Base-by-base conservation (phyloP, 2,888 invertebrate species). In the Dromius quadrimaculatus region DNA sequence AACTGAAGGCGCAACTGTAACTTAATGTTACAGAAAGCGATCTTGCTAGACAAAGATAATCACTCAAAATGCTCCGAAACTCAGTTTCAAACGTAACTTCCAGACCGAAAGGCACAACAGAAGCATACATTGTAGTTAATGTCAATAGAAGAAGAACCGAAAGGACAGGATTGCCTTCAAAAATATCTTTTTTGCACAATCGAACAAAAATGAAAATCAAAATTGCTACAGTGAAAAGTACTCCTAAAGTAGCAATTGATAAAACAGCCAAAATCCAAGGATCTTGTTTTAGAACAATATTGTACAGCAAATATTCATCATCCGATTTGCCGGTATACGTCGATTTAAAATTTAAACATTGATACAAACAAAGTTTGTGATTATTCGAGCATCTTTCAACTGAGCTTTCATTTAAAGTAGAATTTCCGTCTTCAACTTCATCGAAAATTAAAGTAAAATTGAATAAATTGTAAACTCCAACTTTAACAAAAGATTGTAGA, bases 121-220 rank as follows among this genome's bases (percentile, higher is more conserved):
- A 83, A 41, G 79, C 80, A 74, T 85, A 87, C 74, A 86, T 82
- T 1, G 85, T 72, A n/a, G 86, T 79, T 1, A 86, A 79, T 0
- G 84, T 81, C 2, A 86, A 73, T 11, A 87, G 74, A 2, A 87
- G 75, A 3, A 85, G 73, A 11, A 87, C 81, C 1, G 86, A 85
- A 5, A 85, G 79, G 0, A 84, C 81, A 0, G 90, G 90, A 78
- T 90, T 90, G 2, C 90, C 90, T 77, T 91, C 91, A 19, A 91
- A 84, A 8, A 88, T 85, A 73, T 89, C 87, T 45, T 86, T 86
- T 74, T 87, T 84, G 73, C 88, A 88, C 54, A 90, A 85, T 28
- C 90, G 84, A 43, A 88, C 84, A 36, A 89, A 81, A 54, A 92
- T 85, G 76, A 91, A 92, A 57, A 87, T 84, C 22, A 88, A 83